Evolutionary conservation across 2,888 invertebrate genomes (phyloP).

Genomic region (Trissolcus brochymenae): DNA sequence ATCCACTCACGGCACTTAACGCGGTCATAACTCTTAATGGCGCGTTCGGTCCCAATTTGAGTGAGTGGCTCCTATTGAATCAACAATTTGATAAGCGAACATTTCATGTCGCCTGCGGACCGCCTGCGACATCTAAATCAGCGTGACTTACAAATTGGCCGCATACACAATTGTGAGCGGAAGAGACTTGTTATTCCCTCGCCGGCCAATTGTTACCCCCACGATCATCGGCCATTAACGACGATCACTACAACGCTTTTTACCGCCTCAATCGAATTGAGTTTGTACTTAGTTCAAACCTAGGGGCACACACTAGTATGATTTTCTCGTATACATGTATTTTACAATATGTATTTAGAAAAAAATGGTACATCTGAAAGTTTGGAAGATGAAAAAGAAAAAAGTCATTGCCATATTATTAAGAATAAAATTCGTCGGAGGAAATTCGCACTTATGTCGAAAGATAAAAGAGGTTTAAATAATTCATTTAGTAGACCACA

Average conservation of each 20-base stretch:
- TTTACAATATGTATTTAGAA: background rate
- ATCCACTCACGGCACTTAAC: conserved; percentile 52
- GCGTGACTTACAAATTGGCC: conserved; percentile 66
- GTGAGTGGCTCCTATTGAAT: conserved; percentile 62
- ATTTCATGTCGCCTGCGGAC: conserved; percentile 63
- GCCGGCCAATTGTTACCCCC: conserved; percentile 59
- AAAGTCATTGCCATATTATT: too few relatives aligned
- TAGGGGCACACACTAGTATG: conserved; percentile 7
- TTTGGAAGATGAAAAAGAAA: background rate
- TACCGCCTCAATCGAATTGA: conserved; percentile 50
- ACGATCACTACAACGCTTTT: conserved; percentile 28
- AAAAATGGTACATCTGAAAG: too few relatives aligned
- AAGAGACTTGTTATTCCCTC: conserved; percentile 73
- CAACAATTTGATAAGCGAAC: conserved; percentile 63
- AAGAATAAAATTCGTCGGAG: background rate
- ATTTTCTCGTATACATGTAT: background rate
- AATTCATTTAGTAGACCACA: conserved; percentile 31
- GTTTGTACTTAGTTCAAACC: conserved; percentile 43
- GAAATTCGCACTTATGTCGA: background rate
- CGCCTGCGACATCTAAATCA: conserved; percentile 63
- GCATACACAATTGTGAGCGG: conserved; percentile 72
- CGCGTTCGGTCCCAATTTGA: conserved; percentile 42
- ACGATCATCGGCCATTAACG: conserved; percentile 49
- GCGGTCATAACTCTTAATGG: conserved; percentile 47
- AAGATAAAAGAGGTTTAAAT: conserved; percentile 23